Evolutionary conservation across 2,888 invertebrate species (phyloP).

Genomic region (Drosophila cyrtoloma): DNA sequence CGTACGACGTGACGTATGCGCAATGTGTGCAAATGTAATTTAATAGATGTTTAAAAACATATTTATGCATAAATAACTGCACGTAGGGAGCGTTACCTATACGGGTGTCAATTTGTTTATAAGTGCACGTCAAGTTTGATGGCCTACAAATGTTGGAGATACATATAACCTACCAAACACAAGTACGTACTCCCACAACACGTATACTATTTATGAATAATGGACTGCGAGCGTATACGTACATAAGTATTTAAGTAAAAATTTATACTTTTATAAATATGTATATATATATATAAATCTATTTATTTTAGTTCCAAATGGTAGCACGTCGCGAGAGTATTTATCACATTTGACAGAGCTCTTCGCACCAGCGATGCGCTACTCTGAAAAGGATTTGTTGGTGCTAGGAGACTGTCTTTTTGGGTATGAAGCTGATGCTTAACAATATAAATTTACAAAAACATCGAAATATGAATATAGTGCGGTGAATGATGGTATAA

Average conservation of each 20-base stretch:
- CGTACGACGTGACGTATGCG: slow-evolving; percentile 42
- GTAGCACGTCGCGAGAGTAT: slow-evolving; percentile 72
- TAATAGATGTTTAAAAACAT: slow-evolving; percentile 58
- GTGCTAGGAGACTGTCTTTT: not conserved
- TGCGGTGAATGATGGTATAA: too few relatives aligned
- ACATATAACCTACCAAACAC: not conserved
- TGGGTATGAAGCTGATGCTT: not conserved
- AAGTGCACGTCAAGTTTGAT: slow-evolving; percentile 77
- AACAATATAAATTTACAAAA: not conserved
- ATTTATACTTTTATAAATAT: slow-evolving; percentile 8
- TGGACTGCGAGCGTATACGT: slow-evolving; percentile 32
- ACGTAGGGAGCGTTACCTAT: slow-evolving; percentile 45
- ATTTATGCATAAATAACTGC: slow-evolving; percentile 66
- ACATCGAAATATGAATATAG: not conserved
- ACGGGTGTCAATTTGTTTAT: slow-evolving; percentile 61
- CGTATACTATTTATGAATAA: slow-evolving; percentile 72
- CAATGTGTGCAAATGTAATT: slow-evolving; percentile 69
- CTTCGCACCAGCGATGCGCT: slow-evolving; percentile 57
- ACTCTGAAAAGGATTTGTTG: slow-evolving; percentile 11
- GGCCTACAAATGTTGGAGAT: slow-evolving; percentile 53
- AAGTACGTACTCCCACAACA: slow-evolving; percentile 14
- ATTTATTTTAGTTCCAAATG: slow-evolving; percentile 78
- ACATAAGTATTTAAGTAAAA: slow-evolving; percentile 1
- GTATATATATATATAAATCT: slow-evolving; percentile 45
- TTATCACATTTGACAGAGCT: slow-evolving; percentile 72